Evolutionary conservation across 2,797 vertebrate species (phyloP), one percentile per base, ranked within the genome.

Genomic region (Falco peregrinus): DNA sequence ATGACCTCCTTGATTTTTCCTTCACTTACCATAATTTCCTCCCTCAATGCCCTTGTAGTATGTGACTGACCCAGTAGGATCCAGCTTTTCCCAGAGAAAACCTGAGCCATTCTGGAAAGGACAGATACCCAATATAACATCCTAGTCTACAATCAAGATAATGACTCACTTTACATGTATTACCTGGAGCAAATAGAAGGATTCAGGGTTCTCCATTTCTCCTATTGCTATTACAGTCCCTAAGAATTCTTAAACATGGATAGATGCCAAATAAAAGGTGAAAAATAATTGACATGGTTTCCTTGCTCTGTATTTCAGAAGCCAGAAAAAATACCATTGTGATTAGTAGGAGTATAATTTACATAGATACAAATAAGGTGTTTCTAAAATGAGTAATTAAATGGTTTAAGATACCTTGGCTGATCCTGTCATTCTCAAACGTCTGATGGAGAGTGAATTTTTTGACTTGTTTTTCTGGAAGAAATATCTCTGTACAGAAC

Each of bases 321-420:
- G 45, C 56, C 82, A 89, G 65, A 67, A 93, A 81, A 90, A 92
- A 82, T 57, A 50, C 33, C 22, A 28, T 18, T 83, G 37, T 92
- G 69, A 91, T 83, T 31, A 70, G 35, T 26, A 86, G 70, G 37
- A 87, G 8, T 57, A 71, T 64, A 71, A 84, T 79, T 88, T 84
- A 70, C 15, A 79, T 24, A 33, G 24, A 63, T 24, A 74, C 17
- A 90, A 79, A 80, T 37, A 61, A 88, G 17, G 16, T 76, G 16
- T 60, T 88, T 86, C 60, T 82, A 89, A 96, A 90, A 84, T 76
- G 53, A 87, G 13, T 57, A 79, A 84, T 50, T n/a, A 80, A 80
- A 69, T 15, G n/a, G 37, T 37, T 89, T 50, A 80, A 64, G 48
- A 26, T 59, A 70, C 37, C 29, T 56, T 92, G 67, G 47, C 28